Conservation (phyloP, 2,113 vertebrate genomes). For the Oreocharis arfaki region DNA sequence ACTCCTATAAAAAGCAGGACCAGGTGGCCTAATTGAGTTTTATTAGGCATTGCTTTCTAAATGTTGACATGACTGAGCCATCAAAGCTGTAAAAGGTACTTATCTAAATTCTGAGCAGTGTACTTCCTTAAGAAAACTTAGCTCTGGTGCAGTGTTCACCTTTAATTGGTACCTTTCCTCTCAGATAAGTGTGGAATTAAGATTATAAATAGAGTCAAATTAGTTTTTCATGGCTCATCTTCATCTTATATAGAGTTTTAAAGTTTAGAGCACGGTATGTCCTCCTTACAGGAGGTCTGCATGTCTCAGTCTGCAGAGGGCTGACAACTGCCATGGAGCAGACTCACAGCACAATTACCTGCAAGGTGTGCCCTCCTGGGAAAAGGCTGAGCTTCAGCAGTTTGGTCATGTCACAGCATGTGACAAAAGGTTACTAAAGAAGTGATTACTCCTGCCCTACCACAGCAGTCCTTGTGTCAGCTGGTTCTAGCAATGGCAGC, state of each 20-base stretch:
- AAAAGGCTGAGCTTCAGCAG: background rate
- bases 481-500: background rate
- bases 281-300: background rate
- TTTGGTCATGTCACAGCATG: background rate
- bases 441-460: background rate
- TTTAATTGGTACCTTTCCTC: background rate
- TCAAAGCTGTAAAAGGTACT: background rate
- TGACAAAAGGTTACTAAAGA: background rate
- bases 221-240: background rate
- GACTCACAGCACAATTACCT: background rate
- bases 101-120: background rate
- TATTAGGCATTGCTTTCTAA: background rate
- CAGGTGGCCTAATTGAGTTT: background rate
- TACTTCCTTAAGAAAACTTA: background rate
- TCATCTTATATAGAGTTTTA: background rate
- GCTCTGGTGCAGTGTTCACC: background rate
- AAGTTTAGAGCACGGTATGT: background rate
- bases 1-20: background rate
- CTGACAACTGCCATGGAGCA: background rate
- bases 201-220: background rate
- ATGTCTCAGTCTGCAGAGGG: background rate
- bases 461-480: background rate
- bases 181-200: background rate
- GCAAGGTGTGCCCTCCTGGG: background rate
- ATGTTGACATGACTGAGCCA: background rate